Conservation (phyloP, 92 coral and sea anemone genomes). For the Heliopora coerulea region DNA sequence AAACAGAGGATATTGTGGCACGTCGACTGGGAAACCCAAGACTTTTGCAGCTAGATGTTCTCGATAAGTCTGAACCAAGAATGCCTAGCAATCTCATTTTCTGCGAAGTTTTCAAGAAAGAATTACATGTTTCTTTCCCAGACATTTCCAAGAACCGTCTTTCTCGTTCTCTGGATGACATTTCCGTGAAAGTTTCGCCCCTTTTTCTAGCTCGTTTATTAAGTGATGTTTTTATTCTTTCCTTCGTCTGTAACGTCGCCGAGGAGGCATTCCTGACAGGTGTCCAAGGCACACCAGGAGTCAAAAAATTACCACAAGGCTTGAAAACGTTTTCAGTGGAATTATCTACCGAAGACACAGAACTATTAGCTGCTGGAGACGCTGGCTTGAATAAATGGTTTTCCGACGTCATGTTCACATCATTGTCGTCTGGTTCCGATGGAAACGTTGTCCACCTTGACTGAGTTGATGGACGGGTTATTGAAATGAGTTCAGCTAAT, state of each 20-base stretch:
- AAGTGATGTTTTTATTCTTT: not conserved
- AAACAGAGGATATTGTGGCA: not conserved
- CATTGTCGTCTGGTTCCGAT: slow-evolving; percentile 11
- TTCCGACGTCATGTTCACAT: not conserved
- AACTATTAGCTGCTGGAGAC: not conserved
- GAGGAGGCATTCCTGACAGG: not conserved
- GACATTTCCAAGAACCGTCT: not conserved
- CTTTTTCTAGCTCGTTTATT: not conserved
- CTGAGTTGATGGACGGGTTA: not conserved
- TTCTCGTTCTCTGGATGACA: not conserved
- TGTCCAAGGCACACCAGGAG: no score
- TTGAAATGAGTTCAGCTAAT: slow-evolving; percentile 5
- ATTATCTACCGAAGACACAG: not conserved
- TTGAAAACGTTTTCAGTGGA: not conserved
- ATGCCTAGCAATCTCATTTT: no score
- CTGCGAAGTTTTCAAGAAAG: not conserved
- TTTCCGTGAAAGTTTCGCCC: not conserved
- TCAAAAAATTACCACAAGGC: not conserved
- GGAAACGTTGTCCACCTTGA: slow-evolving; percentile 10
- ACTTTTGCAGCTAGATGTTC: not conserved
- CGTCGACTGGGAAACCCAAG: not conserved
- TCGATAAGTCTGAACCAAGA: not conserved
- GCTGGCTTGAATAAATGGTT: not conserved
- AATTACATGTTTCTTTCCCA: not conserved
- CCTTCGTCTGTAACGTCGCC: not conserved